Evolutionary conservation across 2,888 invertebrate genomes (phyloP).

Genomic region (Oxytorus armatus): DNA sequence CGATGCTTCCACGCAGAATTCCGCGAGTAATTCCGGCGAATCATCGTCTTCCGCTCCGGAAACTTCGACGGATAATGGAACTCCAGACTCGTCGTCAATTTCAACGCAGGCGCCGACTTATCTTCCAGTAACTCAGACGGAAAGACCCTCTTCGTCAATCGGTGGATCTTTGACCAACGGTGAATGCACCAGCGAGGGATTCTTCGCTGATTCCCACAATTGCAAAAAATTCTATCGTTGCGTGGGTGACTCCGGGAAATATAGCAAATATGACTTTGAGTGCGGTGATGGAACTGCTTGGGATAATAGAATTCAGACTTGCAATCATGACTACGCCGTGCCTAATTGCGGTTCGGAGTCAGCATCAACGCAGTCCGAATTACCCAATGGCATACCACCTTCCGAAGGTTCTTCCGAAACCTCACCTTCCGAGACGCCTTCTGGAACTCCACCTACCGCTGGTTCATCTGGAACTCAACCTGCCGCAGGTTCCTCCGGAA

Average conservation of each 20-base stretch:
- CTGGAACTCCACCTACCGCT: slow-evolving; percentile 6
- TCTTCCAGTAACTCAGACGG: too few relatives aligned
- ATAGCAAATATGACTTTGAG: slow-evolving; percentile 88
- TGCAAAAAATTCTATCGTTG: slow-evolving; percentile 93
- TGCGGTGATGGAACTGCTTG: slow-evolving; percentile 92
- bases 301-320: slow-evolving; percentile 89
- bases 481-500: too few relatives aligned
- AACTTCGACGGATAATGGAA: too few relatives aligned
- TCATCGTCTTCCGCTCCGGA: too few relatives aligned
- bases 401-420: slow-evolving; percentile 38
- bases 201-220: slow-evolving; percentile 88
- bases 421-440: background rate
- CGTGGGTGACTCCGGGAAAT: slow-evolving; percentile 86
- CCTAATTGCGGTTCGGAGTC: slow-evolving; percentile 73
- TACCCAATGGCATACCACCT: too few relatives aligned
- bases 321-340: slow-evolving; percentile 87
- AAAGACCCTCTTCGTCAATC: background rate
- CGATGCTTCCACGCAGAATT: too few relatives aligned
- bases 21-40: too few relatives aligned
- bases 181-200: slow-evolving; percentile 89
- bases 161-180: too few relatives aligned
- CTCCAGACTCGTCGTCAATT: too few relatives aligned
- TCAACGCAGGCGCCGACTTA: too few relatives aligned
- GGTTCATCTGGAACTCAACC: too few relatives aligned
- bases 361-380: too few relatives aligned